Conservation (phyloP, 2,888 invertebrate genomes). For the Cheilosia impressa region DNA sequence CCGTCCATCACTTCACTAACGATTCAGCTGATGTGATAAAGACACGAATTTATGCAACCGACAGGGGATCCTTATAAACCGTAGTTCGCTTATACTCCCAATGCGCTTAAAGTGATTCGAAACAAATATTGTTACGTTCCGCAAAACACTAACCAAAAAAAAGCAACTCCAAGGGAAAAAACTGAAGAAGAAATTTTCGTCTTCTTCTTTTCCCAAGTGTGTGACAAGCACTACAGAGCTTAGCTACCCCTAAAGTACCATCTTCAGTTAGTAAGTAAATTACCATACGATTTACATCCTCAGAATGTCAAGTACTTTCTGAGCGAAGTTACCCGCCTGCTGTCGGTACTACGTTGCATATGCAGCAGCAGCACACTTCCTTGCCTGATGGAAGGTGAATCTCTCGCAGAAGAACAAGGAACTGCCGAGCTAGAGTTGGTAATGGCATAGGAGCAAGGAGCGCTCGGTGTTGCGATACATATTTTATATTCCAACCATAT, state of each 20-base stretch:
- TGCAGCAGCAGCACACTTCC: slow-evolving; percentile 44
- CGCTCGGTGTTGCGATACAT: slow-evolving; percentile 31
- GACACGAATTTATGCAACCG: background rate
- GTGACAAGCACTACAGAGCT: slow-evolving; percentile 73
- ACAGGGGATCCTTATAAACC: slow-evolving; percentile 28
- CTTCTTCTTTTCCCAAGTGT: slow-evolving; percentile 50
- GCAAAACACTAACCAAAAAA: slow-evolving; percentile 22
- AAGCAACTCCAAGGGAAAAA: slow-evolving; percentile 4
- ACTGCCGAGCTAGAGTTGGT: slow-evolving; percentile 49
- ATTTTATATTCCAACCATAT: slow-evolving; percentile 74
- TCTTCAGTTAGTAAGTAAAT: slow-evolving; percentile 75
- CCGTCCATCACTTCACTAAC: background rate
- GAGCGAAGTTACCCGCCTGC: slow-evolving; percentile 66
- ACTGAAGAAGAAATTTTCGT: slow-evolving; percentile 34
- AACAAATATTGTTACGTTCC: slow-evolving; percentile 53
- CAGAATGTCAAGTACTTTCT: slow-evolving; percentile 74
- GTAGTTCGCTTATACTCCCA: slow-evolving; percentile 33
- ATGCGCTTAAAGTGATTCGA: slow-evolving; percentile 60
- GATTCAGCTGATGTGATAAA: slow-evolving; percentile 6
- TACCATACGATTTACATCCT: slow-evolving; percentile 76
- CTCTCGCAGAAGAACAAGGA: slow-evolving; percentile 30
- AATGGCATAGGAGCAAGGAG: slow-evolving; percentile 40
- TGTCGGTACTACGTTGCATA: slow-evolving; percentile 52
- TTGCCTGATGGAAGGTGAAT: slow-evolving; percentile 56
- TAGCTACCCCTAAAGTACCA: slow-evolving; percentile 73